These are phyloP conservation scores for Zoanthus sansibaricus DNA, from an alignment of 92 coral and sea anemone species.

Conservation along the genomic window DNA sequence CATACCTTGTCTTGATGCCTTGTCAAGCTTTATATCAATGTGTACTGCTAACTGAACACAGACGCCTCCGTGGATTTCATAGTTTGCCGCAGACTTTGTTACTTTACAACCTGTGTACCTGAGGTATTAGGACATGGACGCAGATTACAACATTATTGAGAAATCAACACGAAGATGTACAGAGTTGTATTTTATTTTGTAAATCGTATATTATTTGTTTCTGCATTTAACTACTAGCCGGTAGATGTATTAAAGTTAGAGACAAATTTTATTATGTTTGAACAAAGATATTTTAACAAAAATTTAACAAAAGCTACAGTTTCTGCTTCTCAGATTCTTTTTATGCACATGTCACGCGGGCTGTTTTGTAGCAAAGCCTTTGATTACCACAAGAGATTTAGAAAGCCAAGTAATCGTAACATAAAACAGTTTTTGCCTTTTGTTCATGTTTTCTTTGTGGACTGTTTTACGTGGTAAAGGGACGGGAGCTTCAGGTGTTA, in stretches of 20 bases:
- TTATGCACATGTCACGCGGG: not conserved
- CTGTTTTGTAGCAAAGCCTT: not conserved
- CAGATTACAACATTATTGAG: not conserved
- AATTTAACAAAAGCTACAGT: not conserved
- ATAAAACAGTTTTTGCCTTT: not conserved
- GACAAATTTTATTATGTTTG: conserved; percentile 4
- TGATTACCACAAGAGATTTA: not conserved
- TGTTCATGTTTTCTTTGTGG: not conserved
- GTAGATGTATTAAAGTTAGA: conserved; percentile 3
- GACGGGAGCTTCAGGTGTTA: not conserved
- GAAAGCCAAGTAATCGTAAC: not conserved
- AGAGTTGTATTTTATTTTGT: conserved; percentile 18
- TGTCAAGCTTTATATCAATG: no score
- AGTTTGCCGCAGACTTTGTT: not conserved
- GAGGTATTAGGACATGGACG: not conserved
- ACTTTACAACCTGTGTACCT: not conserved
- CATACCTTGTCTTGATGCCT: no score
- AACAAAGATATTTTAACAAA: not conserved
- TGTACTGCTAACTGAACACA: not conserved
- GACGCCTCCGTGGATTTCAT: not conserved
- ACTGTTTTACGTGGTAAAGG: not conserved
- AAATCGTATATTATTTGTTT: not conserved
- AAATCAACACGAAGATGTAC: not conserved
- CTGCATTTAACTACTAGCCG: not conserved
- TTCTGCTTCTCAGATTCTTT: not conserved